Evolutionary conservation across 1,140 invertebrate genomes (phyloP).

Genomic region (Octopus bimaculoides): DNA sequence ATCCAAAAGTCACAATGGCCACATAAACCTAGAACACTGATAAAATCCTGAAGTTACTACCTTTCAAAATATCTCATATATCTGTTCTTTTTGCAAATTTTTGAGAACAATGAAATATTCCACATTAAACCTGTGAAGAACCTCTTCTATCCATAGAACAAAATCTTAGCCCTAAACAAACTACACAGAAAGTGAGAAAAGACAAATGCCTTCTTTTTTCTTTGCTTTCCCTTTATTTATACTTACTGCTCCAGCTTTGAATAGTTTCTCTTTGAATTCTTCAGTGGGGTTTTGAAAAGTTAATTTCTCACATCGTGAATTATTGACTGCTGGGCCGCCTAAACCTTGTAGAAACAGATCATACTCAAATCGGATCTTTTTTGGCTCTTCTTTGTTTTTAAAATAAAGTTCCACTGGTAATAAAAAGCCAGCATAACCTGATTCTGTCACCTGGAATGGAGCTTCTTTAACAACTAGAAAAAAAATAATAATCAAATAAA

Average conservation of each 20-base stretch:
- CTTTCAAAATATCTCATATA: too few species aligned
- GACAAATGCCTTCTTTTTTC: too few species aligned
- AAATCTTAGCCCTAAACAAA: too few species aligned
- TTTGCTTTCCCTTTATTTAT: neutral
- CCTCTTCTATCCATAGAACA: too few species aligned
- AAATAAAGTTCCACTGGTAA: conserved; percentile 89
- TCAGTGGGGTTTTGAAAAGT: conserved; percentile 80
- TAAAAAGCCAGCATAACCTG: conserved; percentile 90
- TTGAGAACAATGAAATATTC: too few species aligned
- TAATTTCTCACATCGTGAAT: conserved; percentile 71
- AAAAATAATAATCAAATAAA: conserved; percentile 16
- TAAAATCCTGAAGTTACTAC: too few species aligned
- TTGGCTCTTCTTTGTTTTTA: conserved; percentile 86
- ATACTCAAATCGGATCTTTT: conserved; percentile 81
- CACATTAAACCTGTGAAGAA: too few species aligned
- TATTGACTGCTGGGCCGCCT: conserved; percentile 67
- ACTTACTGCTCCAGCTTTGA: conserved; percentile 81
- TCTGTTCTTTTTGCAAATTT: too few species aligned
- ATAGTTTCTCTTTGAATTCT: conserved; percentile 81
- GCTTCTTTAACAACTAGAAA: conserved; percentile 71
- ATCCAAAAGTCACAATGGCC: too few species aligned
- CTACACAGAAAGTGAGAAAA: too few species aligned
- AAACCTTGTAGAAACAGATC: conserved; percentile 77
- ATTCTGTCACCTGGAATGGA: conserved; percentile 86
- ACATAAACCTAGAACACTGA: too few species aligned